Base-by-base conservation (phyloP, 1,140 invertebrate genomes). In the Drosophila micromelanica region DNA sequence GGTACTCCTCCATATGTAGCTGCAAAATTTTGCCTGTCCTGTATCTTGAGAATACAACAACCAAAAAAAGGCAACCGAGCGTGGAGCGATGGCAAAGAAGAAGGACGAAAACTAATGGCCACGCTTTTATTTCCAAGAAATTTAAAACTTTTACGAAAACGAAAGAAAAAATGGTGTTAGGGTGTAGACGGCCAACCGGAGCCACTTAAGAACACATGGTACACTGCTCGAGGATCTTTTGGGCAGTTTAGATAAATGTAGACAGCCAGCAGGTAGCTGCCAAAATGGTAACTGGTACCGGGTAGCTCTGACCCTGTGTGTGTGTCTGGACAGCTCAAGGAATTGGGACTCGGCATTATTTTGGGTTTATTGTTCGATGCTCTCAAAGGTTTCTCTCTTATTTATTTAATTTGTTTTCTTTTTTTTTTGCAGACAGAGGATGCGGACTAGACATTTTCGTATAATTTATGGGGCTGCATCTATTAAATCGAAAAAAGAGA, bases 121-220 rank as follows among this genome's bases (percentile, higher is more conserved):
- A 87, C 73, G 85, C 85, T 89, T 89, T 89, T 90, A 89, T 89
- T 89, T 89, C 84, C 84, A 89, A 89, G 84, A 89, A 89, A 89
- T 89, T 90, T 89, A 89, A 89, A 89, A 89, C 84, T 89, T 81
- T 57, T 80, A 71, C 76, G 75, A 82, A 76, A 82, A 57, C 61
- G 40, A 67, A 65, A 45, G 51, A 42, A 76, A 86, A 89, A 75
- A 75, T 84, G 76, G 73, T 82, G 79, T 73, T 82, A 74, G 72
- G 79, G 51, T 71, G 62, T 59, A 49, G 46, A 61, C 49, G 61
- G 37, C 32, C 38, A 51, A 45, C 38, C 62, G 40, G 30, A 62
- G 43, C 40, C 82, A 86, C 82, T 86, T 82, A 85, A 68, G 51
- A 87, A 78, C 82, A 86, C 84, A 86, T 87, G 82, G 70, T 13